A percentile compares a stretch with the other conserved stretches of the same genome.
phyloP scores from a whole-genome alignment of 2,113 vertebrate genomes.

The Rhadina sibilatrix region DNA sequence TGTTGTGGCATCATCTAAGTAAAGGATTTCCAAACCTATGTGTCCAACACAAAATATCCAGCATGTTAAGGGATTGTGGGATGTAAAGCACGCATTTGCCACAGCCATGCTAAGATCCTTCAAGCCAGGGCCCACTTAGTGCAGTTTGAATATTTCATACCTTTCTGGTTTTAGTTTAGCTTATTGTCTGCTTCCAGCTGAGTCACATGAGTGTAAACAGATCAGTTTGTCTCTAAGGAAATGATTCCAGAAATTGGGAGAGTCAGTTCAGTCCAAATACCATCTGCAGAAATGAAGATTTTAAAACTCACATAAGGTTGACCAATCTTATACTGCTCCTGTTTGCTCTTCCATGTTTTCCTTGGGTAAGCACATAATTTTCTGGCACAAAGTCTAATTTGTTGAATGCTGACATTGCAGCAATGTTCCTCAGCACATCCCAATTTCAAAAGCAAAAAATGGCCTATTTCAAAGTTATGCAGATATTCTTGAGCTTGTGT shows the following conservation, averaged over 20 bases:
- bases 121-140: neutral
- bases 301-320: neutral
- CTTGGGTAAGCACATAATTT: neutral
- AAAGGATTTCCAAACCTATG: neutral
- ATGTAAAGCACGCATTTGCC: neutral
- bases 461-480: neutral
- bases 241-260: neutral
- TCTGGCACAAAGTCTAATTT: neutral
- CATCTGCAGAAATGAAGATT: neutral
- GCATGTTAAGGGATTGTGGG: neutral
- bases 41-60: neutral
- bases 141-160: neutral
- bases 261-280: neutral
- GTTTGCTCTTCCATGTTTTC: neutral
- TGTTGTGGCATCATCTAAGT: neutral
- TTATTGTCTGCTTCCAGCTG: neutral
- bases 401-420: neutral
- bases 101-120: neutral
- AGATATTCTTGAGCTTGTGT: neutral
- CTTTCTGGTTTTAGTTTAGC: neutral
- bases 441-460: neutral
- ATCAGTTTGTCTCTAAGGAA: neutral
- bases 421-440: neutral
- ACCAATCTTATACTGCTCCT: neutral
- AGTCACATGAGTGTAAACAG: neutral